These are phyloP conservation scores for Eumeta japonica DNA, from an alignment of 1,140 invertebrate genomes.

Conservation along the genomic window DNA sequence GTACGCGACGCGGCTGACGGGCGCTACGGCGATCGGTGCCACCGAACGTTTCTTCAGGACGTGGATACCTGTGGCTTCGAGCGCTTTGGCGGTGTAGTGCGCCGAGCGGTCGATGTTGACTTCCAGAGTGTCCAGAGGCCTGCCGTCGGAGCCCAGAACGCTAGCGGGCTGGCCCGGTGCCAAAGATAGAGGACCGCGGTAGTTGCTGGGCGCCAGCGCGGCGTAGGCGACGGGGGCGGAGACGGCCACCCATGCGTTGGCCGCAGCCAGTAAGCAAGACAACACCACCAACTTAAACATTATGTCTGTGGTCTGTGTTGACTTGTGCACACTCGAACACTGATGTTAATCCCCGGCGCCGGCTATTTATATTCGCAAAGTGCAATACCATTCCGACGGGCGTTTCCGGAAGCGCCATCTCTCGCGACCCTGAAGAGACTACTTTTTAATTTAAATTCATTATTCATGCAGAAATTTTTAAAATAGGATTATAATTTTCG, in stretches of 20 bases:
- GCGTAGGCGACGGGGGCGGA: constrained; percentile 25
- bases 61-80: constrained; percentile 25
- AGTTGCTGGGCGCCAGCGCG: constrained; percentile 15
- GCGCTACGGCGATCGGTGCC: constrained; percentile 13
- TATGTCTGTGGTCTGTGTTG: constrained; percentile 47
- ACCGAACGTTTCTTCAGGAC: constrained; percentile 34
- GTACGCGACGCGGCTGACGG: constrained; percentile 4
- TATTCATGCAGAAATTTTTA: no score
- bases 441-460: no score
- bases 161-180: constrained; percentile 36
- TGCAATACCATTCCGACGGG: constrained; percentile 16
- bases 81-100: constrained; percentile 33
- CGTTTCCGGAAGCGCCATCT: constrained; percentile 26
- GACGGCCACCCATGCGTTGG: constrained; percentile 27
- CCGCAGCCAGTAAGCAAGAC: constrained; percentile 51
- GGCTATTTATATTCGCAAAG: constrained; percentile 38
- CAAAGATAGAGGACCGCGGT: constrained; percentile 21
- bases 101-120: constrained; percentile 49
- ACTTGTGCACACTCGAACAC: constrained; percentile 19
- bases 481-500: no score
- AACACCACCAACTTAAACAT: constrained; percentile 61
- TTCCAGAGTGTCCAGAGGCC: constrained; percentile 36
- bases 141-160: constrained; percentile 29
- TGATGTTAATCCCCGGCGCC: constrained; percentile 20
- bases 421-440: constrained; percentile 31